Evolutionary conservation across 1,140 invertebrate species (phyloP).

Genomic region (Amyelois transitella): DNA sequence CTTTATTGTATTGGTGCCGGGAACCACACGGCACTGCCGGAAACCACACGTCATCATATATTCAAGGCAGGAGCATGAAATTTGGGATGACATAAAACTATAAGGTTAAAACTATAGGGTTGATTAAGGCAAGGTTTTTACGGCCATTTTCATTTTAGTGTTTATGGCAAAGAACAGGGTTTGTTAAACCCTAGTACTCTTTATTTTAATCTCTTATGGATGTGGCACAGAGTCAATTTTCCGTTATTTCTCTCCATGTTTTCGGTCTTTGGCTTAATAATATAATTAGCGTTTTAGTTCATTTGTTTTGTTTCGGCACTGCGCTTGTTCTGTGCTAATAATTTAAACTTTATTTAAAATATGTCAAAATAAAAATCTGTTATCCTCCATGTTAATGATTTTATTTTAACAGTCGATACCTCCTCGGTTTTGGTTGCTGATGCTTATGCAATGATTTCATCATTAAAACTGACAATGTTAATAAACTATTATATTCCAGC

Average conservation of each 20-base stretch:
- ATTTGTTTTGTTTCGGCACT: too few relatives aligned
- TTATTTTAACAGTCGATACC: neutral
- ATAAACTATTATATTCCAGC: slow-evolving; percentile 13
- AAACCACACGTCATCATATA: too few relatives aligned
- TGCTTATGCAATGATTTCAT: neutral
- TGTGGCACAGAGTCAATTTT: neutral
- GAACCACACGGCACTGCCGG: too few relatives aligned
- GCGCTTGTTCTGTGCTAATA: neutral
- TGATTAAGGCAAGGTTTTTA: neutral
- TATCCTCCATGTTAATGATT: too few relatives aligned
- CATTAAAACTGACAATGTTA: neutral
- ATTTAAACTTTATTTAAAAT: neutral
- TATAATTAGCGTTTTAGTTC: too few relatives aligned
- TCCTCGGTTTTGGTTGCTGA: neutral
- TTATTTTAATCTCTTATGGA: neutral
- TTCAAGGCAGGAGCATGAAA: neutral
- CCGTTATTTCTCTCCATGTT: too few relatives aligned
- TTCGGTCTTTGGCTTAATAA: too few relatives aligned
- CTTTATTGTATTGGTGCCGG: too few relatives aligned
- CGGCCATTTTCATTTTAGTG: neutral
- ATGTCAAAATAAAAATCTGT: too few relatives aligned
- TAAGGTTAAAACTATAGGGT: too few relatives aligned
- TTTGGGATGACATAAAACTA: neutral
- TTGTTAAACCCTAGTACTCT: neutral
- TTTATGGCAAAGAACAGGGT: neutral